Evolutionary conservation across 1,140 invertebrate genomes (phyloP), one percentile per base, ranked within the genome.

Genomic region (Heliconius nattereri): DNA sequence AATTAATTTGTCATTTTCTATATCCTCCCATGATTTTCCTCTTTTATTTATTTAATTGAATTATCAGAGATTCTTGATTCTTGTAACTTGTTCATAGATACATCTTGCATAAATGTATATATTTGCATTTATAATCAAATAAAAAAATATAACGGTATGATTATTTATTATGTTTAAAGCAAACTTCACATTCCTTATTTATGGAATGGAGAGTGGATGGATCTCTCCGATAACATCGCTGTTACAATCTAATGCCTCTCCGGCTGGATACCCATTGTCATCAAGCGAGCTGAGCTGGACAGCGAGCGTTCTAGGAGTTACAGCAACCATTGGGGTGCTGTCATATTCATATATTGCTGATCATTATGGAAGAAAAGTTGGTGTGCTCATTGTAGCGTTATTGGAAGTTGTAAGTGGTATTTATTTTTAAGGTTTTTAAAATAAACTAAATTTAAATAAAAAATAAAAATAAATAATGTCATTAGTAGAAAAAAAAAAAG

Each of bases 131-230:
- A 8, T 52, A 52, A 52, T 20, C 19, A 52, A 52, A 20, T 52
- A 52, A 52, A 6, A 52, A 52, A 20, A 20, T 20, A 20, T 23
- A 60, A 70, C 73, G 19, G 20, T 26, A n/a, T 13, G 29, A 6
- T 37, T 72, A 37, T 72, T 72, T 52, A 7, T 52, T 37, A n/a
- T 20, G 20, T 40, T 83, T 82, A 3, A 87, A 96, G 96, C 91
- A 19, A 96, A 95, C 80, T 54, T 95, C 0, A 86, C 93, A 7
- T 73, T 89, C 0, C 74, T 96, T 2, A 83, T 87, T 0, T 95
- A 95, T 75, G 96, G 96, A 0, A 87, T 92, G 13, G 90, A 94
- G 60, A 80, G 94, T 6, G 95, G 95, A 9, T 96, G 95, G 95
- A 84, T 94, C 6, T 95, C 96, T 0, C 95, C 95, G 2, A 89